phyloP scores from a whole-genome alignment of 1,140 invertebrate genomes.

The Drepana arcuata region DNA sequence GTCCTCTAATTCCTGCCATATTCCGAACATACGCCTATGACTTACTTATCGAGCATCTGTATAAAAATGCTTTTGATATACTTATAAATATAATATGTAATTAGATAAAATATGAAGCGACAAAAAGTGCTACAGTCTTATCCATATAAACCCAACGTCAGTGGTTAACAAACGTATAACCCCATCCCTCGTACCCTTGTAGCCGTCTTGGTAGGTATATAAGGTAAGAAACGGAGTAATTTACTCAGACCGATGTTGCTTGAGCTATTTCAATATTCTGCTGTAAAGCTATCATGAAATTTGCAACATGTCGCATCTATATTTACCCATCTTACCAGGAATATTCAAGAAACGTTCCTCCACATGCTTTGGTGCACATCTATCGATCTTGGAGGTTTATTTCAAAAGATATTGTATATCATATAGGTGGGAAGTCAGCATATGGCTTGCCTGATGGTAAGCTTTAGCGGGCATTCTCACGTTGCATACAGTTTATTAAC shows the following conservation, averaged over 20 bases:
- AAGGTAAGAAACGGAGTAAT: slow-evolving; percentile 50
- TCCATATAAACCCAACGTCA: slow-evolving; percentile 8
- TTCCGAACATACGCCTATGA: too few species aligned
- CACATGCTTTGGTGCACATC: too few species aligned
- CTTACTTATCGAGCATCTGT: too few species aligned
- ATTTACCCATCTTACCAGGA: not conserved
- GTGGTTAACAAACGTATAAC: slow-evolving; percentile 52
- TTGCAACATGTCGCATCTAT: slow-evolving; percentile 7
- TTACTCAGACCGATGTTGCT: slow-evolving; percentile 20
- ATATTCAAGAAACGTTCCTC: too few species aligned
- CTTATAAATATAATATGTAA: not conserved
- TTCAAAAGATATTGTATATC: too few species aligned
- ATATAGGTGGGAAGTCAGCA: too few species aligned
- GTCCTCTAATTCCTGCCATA: too few species aligned
- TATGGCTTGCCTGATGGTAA: too few species aligned
- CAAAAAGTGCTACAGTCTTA: not conserved
- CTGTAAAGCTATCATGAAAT: not conserved
- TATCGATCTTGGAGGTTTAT: too few species aligned
- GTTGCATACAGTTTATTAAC: too few species aligned
- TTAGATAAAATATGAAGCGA: not conserved
- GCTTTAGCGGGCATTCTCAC: too few species aligned
- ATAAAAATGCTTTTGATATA: not conserved
- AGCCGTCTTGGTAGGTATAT: slow-evolving; percentile 36
- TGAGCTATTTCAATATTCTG: slow-evolving; percentile 11
- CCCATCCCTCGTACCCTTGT: slow-evolving; percentile 35